Percentiles rank a stretch among this genome's conserved stretches.
These are phyloP conservation scores for Helicolenus hilgendorfi DNA, from an alignment of 2,797 vertebrate genomes.

Conservation along the genomic window DNA sequence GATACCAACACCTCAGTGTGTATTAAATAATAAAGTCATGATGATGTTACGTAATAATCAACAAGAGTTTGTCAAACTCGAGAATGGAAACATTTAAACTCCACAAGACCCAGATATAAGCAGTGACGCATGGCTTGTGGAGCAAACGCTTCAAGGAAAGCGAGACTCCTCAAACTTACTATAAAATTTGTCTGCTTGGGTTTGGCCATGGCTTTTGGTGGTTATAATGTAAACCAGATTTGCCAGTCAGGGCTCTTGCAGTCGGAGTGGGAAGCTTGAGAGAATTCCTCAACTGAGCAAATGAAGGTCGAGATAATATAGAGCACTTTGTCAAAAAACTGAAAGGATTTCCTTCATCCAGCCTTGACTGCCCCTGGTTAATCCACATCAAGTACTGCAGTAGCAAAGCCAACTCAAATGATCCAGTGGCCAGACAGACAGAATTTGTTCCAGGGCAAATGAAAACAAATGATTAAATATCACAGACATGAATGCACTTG, in stretches of 20 bases:
- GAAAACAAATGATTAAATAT: constrained; percentile 51
- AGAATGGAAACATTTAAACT: constrained; percentile 31
- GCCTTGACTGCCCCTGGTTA: constrained; percentile 17
- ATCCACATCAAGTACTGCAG: constrained; percentile 36
- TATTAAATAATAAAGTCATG: background rate
- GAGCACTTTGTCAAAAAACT: constrained; percentile 32
- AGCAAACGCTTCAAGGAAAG: constrained; percentile 41
- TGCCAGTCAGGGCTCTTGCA: constrained; percentile 35
- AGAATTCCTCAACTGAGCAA: constrained; percentile 33
- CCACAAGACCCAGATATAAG: constrained; percentile 19
- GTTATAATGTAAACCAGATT: constrained; percentile 74
- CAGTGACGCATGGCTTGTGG: constrained; percentile 6
- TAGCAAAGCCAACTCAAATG: constrained; percentile 50
- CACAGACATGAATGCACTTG: constrained; percentile 3
- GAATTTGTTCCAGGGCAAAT: constrained; percentile 54
- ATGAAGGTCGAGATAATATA: constrained; percentile 34
- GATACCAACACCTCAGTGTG: background rate
- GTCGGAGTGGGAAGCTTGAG: constrained; percentile 36
- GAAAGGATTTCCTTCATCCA: constrained; percentile 40
- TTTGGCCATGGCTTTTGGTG: constrained; percentile 51
- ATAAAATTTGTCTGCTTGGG: constrained; percentile 59
- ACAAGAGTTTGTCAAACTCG: background rate
- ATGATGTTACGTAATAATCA: constrained; percentile 6
- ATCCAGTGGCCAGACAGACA: constrained; percentile 52
- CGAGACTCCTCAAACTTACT: constrained; percentile 40